Conservation (phyloP, 2,113 vertebrate species). For the Gulo gulo region DNA sequence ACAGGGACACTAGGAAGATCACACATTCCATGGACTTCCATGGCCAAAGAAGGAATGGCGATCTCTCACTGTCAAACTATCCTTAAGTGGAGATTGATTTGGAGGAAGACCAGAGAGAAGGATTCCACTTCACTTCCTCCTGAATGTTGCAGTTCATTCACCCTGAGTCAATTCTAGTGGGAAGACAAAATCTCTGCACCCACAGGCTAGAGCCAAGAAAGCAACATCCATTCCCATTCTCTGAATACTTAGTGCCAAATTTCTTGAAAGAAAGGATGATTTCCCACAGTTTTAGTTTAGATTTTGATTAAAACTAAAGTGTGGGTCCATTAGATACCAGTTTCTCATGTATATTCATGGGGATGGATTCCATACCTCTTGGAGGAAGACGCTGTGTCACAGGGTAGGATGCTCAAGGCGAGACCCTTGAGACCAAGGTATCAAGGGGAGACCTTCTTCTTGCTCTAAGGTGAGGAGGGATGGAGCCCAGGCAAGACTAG, state of each 20-base stretch:
- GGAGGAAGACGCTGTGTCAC: background rate
- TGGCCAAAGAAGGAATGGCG: background rate
- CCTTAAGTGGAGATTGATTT: background rate
- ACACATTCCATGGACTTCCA: background rate
- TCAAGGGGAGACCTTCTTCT: background rate
- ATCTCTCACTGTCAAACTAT: background rate
- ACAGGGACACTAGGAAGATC: background rate
- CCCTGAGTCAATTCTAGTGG: background rate
- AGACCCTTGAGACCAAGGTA: background rate
- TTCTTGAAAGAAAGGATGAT: background rate
- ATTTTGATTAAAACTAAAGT: background rate
- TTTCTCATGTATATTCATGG: background rate
- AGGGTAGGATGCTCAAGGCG: background rate
- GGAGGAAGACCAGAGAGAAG: background rate
- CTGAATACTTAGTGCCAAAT: background rate
- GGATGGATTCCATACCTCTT: background rate
- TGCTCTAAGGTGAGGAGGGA: background rate
- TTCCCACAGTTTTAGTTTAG: background rate
- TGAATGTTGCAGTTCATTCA: background rate
- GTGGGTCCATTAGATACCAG: background rate
- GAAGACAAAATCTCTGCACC: background rate
- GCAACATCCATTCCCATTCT: background rate
- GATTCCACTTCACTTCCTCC: background rate
- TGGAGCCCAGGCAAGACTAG: background rate
- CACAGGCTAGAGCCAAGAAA: background rate